Conservation (phyloP, 2,113 vertebrate genomes). For the Nycticebus coucang region DNA sequence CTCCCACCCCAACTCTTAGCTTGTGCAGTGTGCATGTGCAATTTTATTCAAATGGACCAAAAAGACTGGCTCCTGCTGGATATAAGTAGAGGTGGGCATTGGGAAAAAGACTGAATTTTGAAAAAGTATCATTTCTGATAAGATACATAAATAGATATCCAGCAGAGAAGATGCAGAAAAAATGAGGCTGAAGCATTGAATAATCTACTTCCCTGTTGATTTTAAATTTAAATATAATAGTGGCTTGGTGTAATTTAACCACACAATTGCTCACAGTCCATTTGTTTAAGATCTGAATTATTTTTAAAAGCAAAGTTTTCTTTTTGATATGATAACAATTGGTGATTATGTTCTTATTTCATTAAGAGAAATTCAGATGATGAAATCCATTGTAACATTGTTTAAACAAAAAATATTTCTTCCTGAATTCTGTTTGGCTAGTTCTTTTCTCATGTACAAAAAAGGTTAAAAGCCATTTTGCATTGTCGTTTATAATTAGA, state of each 20-base stretch:
- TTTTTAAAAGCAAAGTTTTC: slow-evolving; percentile 19
- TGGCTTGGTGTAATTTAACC: not conserved
- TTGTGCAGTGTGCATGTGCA: not conserved
- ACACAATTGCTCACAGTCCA: not conserved
- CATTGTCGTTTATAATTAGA: slow-evolving; percentile 60
- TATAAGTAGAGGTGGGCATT: not conserved
- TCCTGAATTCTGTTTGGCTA: not conserved
- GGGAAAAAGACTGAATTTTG: slow-evolving; percentile 15
- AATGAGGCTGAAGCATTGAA: not conserved
- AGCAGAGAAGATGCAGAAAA: not conserved
- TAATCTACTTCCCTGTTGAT: slow-evolving; percentile 26
- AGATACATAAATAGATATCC: slow-evolving; percentile 61
- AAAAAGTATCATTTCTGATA: slow-evolving; percentile 70
- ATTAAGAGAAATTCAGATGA: slow-evolving; percentile 25
- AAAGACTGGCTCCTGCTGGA: not conserved
- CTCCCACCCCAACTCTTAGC: not conserved
- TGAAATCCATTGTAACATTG: not conserved
- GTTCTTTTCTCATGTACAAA: not conserved
- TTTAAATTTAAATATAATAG: slow-evolving; percentile 63
- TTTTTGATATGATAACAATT: not conserved
- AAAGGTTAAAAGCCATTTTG: slow-evolving; percentile 53
- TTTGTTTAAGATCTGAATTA: slow-evolving; percentile 38
- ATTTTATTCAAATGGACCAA: slow-evolving; percentile 30
- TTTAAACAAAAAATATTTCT: not conserved
- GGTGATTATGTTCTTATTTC: not conserved